Evolutionary conservation across 2,797 vertebrate genomes (phyloP).

Genomic region (Psittacula echo): DNA sequence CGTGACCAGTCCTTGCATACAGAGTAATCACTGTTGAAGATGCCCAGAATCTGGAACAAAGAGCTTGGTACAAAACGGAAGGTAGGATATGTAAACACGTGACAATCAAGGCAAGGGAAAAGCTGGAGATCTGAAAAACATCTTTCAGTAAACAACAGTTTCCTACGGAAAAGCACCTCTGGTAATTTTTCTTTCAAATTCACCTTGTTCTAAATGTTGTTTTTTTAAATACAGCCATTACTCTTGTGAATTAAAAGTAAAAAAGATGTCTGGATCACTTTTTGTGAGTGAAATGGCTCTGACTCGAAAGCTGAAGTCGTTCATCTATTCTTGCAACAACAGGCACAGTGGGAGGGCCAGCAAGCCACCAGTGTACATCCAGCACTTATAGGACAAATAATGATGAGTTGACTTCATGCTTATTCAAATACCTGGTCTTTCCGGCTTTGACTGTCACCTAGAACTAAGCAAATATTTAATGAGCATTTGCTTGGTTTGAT

Average conservation of each 20-base stretch:
- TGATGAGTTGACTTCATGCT: not conserved
- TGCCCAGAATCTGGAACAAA: not conserved
- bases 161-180: not conserved
- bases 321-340: not conserved
- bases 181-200: not conserved
- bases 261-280: not conserved
- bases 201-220: not conserved
- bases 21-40: not conserved
- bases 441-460: not conserved
- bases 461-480: not conserved
- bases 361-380: not conserved
- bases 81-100: not conserved
- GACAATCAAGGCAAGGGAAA: not conserved
- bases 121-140: not conserved
- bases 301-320: not conserved
- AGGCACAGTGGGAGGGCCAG: not conserved
- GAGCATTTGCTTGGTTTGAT: not conserved
- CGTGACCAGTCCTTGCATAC: not conserved
- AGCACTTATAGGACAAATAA: not conserved
- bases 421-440: not conserved
- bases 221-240: not conserved
- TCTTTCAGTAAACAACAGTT: not conserved
- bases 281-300: not conserved
- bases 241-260: not conserved
- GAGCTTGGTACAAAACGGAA: not conserved